Base-by-base conservation (phyloP, 2,797 vertebrate species). In the Pitangus sulphuratus region DNA sequence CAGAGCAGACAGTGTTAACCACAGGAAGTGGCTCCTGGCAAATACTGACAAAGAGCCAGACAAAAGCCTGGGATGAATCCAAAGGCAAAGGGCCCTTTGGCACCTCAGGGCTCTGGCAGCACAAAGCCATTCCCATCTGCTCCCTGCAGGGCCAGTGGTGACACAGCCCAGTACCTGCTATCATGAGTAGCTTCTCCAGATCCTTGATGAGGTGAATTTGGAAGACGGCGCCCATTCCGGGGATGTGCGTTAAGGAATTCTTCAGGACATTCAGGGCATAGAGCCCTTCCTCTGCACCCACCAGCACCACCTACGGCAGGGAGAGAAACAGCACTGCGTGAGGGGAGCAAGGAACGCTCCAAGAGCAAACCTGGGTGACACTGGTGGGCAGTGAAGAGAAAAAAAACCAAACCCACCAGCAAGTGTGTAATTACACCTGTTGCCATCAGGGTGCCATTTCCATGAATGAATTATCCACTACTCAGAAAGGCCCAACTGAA, bases 151-250 rank as follows among this genome's bases (percentile, higher is more conserved):
- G 40, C 47, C 85, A 42, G 37, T 5, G 11, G 42, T 17, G 51
- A 39, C 25, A 18, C 2, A 87, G 74, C 61, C 39, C 60, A 58
- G 66, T 70, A 99, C 99, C 99, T 95, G 99, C 99, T 90, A 99
- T 99, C 99, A 99, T 99, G 94, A 99, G 98, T 25, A 99, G 98
- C 90, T 99, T 99, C 95, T 99, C 99, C 95, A 99, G 98, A 86
- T 99, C 99, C 97, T 99, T 99, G 97, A 99, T 98, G 97, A 99
- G 98, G 95, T 99, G 98, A 97, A 99, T 99, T 98, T 99, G 99
- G 97, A 99, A 99, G 97, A 99, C 99, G 0, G 99, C 99, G 64
- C 99, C 99, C 84, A 99, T 98, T 42, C 99, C 99, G 6, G 99
- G 99, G 95, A 99, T 98, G 91, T 99, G 99, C 10, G 99, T 99